Evolutionary conservation across 2,888 invertebrate species (phyloP), one percentile per base, ranked within the genome.

Genomic region (Ectropis crepuscularia): DNA sequence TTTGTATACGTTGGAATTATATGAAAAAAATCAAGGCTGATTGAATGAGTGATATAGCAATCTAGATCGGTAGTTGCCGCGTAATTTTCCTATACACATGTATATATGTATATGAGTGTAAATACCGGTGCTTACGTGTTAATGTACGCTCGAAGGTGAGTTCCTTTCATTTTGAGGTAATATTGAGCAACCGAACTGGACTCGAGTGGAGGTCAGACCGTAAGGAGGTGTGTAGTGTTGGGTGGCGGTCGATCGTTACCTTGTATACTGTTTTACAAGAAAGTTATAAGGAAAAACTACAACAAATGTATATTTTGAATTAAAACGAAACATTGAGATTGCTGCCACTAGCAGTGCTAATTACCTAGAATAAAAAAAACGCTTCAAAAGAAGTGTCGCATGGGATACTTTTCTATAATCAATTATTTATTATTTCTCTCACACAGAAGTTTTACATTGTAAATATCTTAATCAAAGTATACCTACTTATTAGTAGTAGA

Each of bases 61-160:
- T 62, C 47, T 62, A 53, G 63, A 53, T 53, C 43, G 48, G n/a
- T 28, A 2, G 5, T 9, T 28, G 36, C 9, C 28, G 11, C 41
- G 45, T n/a, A 36, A 53, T 55, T 36, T 51, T 39, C 28, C 9
- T 16, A 28, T 41, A 38, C 36, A 41, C 48, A 46, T 43, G 36
- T n/a, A 42, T 43, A 51, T 51, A 48, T 63, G 43, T 48, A 49
- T 53, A 49, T 41, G 43, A 37, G 55, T 57, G 60, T 64, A 55
- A 54, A 58, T 63, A 58, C 53, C 48, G 53, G 48, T 47, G 47
- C 57, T 63, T 53, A 58, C 63, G 61, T 63, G 58, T 58, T 58
- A 61, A 60, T 57, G 63, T n/a, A 50, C 41, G 11, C 39, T 10
- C 53, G 69, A 73, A 71, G 71, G 72, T 71, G 67, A 68, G 70